A percentile compares a stretch with the other conserved stretches of the same genome.
Evolutionary conservation across 1,140 invertebrate genomes (phyloP).

Genomic region (Aphelinus certus): DNA sequence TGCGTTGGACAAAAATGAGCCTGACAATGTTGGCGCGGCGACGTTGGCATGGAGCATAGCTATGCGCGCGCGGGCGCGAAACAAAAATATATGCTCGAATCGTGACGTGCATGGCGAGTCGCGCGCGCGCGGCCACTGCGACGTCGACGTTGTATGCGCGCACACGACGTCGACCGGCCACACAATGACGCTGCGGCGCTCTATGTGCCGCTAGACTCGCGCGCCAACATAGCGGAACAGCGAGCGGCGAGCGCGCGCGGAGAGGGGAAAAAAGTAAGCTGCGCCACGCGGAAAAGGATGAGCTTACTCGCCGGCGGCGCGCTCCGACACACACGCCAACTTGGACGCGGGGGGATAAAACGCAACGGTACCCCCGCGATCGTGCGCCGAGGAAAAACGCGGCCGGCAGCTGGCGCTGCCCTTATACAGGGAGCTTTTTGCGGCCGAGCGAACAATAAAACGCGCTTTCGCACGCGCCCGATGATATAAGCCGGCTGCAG

Average conservation of each 20-base stretch:
- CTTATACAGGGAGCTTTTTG: conserved; percentile 17
- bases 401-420: background rate
- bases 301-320: too few species aligned
- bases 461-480: too few species aligned
- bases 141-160: background rate
- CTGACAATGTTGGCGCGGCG: too few species aligned
- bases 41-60: too few species aligned
- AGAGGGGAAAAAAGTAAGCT: conserved; percentile 3
- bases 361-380: too few species aligned
- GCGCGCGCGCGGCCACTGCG: background rate
- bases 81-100: conserved; percentile 3
- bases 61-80: conserved; percentile 2
- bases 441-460: too few species aligned
- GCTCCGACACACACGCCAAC: too few species aligned
- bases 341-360: too few species aligned
- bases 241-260: background rate
- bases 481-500: too few species aligned
- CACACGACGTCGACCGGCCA: background rate
- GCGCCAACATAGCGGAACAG: background rate
- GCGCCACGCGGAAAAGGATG: too few species aligned
- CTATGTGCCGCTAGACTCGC: background rate
- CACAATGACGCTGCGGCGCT: background rate
- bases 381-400: too few species aligned
- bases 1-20: too few species aligned
- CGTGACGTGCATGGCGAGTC: conserved; percentile 7